Percentiles rank a stretch among this genome's conserved stretches.
These are phyloP conservation scores for Digitonthophagus gazella DNA, from an alignment of 2,888 invertebrate species.

Conservation along the genomic window DNA sequence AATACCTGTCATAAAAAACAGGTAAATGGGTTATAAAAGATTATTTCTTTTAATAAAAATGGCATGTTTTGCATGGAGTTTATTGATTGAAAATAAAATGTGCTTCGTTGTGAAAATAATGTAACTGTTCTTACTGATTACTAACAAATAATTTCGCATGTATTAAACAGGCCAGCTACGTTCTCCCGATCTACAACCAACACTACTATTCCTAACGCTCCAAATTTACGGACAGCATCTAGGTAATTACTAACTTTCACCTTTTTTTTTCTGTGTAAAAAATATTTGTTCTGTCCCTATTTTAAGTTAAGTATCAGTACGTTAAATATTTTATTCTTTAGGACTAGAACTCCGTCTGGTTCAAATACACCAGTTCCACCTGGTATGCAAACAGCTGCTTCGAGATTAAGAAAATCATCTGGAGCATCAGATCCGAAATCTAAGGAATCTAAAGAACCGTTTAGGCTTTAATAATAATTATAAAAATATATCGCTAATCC, in stretches of 20 bases:
- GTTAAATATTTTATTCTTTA: slow-evolving; percentile 42
- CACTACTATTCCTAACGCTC: slow-evolving; percentile 50
- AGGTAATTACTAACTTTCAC: slow-evolving; percentile 43
- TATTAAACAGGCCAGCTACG: slow-evolving; percentile 46
- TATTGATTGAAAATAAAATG: not conserved
- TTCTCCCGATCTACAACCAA: slow-evolving; percentile 43
- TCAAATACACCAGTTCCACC: slow-evolving; percentile 70
- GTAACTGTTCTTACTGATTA: slow-evolving; percentile 36
- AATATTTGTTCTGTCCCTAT: slow-evolving; percentile 4
- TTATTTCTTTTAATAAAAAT: slow-evolving; percentile 14
- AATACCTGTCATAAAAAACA: slow-evolving; percentile 42
- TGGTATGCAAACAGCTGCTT: slow-evolving; percentile 62
- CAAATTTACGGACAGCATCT: slow-evolving; percentile 51
- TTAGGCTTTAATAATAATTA: slow-evolving; percentile 61
- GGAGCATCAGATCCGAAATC: slow-evolving; percentile 63
- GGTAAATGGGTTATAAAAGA: slow-evolving; percentile 19
- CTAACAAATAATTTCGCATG: slow-evolving; percentile 39
- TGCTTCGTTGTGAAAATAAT: slow-evolving; percentile 22
- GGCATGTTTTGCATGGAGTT: slow-evolving; percentile 15
- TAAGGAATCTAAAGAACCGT: slow-evolving; percentile 64
- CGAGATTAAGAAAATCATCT: slow-evolving; percentile 65
- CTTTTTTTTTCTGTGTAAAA: slow-evolving; percentile 3
- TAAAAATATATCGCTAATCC: slow-evolving; percentile 19
- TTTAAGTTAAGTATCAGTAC: not conserved
- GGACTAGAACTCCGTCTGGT: slow-evolving; percentile 75